phyloP scores from a whole-genome alignment of 2,113 vertebrate genomes.

The Sitta europaea region DNA sequence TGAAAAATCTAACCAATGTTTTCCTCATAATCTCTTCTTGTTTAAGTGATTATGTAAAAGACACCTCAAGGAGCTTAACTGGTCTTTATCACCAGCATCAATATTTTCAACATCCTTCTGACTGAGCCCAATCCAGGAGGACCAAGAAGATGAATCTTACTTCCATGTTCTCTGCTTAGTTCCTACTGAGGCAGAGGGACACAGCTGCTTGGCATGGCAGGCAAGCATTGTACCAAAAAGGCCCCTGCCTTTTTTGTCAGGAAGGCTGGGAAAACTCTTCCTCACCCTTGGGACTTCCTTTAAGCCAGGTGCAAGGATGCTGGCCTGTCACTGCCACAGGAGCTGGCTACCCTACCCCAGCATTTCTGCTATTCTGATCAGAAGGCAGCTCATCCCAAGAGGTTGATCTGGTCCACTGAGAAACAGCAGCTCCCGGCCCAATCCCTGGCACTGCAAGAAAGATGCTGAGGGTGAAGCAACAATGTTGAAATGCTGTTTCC shows the following conservation, averaged over 20 bases:
- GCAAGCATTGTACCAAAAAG: background rate
- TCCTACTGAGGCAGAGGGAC: background rate
- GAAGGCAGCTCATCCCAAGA: background rate
- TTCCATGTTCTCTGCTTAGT: background rate
- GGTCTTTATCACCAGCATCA: background rate
- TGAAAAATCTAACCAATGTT: background rate
- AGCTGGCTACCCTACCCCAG: background rate
- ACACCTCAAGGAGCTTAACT: background rate
- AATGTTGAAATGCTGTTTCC: background rate
- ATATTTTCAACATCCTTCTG: background rate
- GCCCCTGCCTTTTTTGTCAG: background rate
- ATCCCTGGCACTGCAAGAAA: background rate
- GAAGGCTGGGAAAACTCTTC: background rate
- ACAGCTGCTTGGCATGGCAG: background rate
- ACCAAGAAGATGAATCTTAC: background rate
- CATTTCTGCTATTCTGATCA: background rate
- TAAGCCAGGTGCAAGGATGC: rapidly evolving
- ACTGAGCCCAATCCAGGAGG: background rate
- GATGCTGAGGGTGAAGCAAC: background rate
- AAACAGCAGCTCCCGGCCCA: background rate
- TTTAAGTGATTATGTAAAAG: background rate
- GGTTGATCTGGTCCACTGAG: background rate
- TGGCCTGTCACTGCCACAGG: background rate
- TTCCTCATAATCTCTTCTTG: background rate
- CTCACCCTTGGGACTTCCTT: background rate